These are phyloP conservation scores for Seriola dumerili DNA, from an alignment of 2,113 vertebrate genomes.

Conservation along the genomic window DNA sequence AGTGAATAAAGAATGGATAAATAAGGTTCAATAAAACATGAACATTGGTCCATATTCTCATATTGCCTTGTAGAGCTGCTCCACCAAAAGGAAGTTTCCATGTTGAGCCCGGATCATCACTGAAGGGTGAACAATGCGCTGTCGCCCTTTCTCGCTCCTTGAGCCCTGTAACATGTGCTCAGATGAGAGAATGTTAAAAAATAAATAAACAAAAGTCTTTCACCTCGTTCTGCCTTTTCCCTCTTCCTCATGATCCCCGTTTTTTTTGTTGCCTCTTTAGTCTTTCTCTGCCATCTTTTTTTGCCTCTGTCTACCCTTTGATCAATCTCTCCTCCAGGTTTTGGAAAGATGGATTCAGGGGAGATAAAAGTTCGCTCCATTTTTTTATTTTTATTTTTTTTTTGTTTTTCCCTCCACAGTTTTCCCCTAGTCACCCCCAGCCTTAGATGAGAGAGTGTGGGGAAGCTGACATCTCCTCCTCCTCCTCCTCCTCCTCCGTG, in stretches of 20 bases:
- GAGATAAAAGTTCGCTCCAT: constrained; percentile 23
- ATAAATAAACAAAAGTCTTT: constrained; percentile 54
- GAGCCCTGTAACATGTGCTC: constrained; percentile 71
- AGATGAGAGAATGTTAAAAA: constrained; percentile 70
- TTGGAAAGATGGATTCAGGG: constrained; percentile 60
- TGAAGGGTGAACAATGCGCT: constrained; percentile 34
- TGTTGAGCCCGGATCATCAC: constrained; percentile 78
- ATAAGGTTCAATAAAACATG: constrained; percentile 81
- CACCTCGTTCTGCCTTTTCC: constrained; percentile 18
- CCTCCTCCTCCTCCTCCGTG: constrained; percentile 55
- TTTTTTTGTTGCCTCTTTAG: constrained; percentile 39
- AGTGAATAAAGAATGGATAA: constrained; percentile 64
- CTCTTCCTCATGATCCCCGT: constrained; percentile 10
- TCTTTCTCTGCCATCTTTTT: constrained; percentile 18
- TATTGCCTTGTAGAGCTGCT: constrained; percentile 72
- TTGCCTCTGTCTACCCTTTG: constrained; percentile 20
- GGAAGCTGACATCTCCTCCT: constrained; percentile 34
- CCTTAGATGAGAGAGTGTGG: constrained; percentile 17
- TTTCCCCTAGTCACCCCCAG: constrained; percentile 33
- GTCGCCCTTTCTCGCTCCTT: constrained; percentile 72
- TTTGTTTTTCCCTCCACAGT: constrained; percentile 16
- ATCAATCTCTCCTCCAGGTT: constrained; percentile 42
- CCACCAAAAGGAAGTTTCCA: constrained; percentile 60
- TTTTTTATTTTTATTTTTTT: constrained; percentile 11
- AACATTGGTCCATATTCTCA: constrained; percentile 73